phyloP scores from a whole-genome alignment of 2,797 vertebrate species.

The Falco cherrug region DNA sequence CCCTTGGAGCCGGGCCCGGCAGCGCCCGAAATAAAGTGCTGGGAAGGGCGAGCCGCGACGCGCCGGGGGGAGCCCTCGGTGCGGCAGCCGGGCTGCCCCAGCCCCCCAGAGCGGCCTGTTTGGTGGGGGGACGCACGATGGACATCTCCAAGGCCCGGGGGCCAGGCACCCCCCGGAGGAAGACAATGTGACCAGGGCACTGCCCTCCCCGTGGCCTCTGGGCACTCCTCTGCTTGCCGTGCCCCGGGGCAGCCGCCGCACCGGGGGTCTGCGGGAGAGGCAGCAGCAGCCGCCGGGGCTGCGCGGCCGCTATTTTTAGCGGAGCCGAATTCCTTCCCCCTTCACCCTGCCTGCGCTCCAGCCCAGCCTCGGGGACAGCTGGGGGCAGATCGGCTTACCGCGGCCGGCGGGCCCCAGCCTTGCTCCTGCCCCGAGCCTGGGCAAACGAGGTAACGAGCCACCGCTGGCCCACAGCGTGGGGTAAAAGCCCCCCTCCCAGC shows the following conservation, averaged over 20 bases:
- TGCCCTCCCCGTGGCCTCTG: background rate
- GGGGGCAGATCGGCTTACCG: background rate
- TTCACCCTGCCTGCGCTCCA: background rate
- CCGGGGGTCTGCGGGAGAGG: background rate
- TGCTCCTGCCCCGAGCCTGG: background rate
- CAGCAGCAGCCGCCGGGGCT: background rate
- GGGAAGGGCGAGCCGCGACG: background rate
- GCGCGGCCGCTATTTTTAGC: conserved; percentile 12
- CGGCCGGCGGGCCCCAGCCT: rapidly evolving
- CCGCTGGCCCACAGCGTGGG: background rate
- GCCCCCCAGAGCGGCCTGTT: rapidly evolving
- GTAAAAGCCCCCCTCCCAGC: rapidly evolving
- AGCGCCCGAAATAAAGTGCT: background rate
- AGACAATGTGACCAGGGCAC: rapidly evolving
- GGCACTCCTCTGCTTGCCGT: rapidly evolving
- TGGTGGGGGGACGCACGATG: rapidly evolving
- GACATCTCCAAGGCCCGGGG: rapidly evolving
- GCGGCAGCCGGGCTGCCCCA: background rate
- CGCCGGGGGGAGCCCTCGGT: background rate
- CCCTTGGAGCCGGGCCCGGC: background rate
- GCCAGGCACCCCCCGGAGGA: rapidly evolving
- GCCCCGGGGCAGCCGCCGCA: background rate
- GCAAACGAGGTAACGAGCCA: rapidly evolving
- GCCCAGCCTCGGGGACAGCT: background rate
- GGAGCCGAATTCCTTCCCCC: background rate